phyloP scores from a whole-genome alignment of 2,797 vertebrate species.

The Micromesistius poutassou region DNA sequence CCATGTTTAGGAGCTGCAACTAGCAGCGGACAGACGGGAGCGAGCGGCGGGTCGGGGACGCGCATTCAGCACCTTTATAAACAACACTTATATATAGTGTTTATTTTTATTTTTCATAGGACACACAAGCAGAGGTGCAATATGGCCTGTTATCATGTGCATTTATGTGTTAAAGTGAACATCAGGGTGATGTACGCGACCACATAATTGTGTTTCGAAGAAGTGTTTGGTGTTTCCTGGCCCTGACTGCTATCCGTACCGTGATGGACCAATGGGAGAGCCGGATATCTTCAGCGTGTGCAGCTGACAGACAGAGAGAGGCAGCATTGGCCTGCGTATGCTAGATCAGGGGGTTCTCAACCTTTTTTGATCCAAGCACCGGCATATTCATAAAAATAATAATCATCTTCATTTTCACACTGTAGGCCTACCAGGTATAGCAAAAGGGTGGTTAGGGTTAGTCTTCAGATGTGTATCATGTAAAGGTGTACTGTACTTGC shows the following conservation, averaged over 20 bases:
- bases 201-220: not conserved
- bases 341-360: not conserved
- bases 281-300: not conserved
- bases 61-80: too few relatives aligned
- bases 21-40: not conserved
- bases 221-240: not conserved
- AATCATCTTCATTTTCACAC: not conserved
- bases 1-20: constrained; percentile 55
- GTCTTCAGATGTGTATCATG: not conserved
- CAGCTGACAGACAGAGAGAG: not conserved
- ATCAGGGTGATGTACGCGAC: not conserved
- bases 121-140: not conserved
- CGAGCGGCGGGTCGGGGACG: not conserved
- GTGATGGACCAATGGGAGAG: not conserved
- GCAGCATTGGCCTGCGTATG: not conserved
- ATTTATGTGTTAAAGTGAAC: not conserved
- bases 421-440: not conserved
- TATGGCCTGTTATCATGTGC: not conserved
- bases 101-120: not conserved
- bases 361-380: not conserved
- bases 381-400: too few relatives aligned
- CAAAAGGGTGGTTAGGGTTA: not conserved
- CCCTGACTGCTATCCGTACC: not conserved
- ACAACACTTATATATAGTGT: not conserved
- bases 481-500: not conserved